Base-by-base conservation (phyloP, 2,888 invertebrate species). In the Melolontha melolontha region DNA sequence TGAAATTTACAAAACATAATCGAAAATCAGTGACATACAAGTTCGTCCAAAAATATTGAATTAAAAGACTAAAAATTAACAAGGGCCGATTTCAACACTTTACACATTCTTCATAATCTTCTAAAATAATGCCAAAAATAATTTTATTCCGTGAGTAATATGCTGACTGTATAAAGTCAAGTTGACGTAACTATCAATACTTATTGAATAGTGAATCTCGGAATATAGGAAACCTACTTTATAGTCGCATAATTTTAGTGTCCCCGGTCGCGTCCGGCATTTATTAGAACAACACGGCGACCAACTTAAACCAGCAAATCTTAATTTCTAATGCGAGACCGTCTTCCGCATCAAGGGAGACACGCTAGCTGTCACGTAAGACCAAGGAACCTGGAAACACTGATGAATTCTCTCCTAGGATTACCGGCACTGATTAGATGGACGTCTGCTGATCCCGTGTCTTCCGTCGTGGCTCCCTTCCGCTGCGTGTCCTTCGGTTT, bases 341-440 rank as follows among this genome's bases (percentile, higher is more conserved):
- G 47, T 47, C 47, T 47, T 47, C 14, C 47, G 47, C 55, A 55
- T 55, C 40, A 12, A 40, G 40, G 40, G 55, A 16, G 55, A 55
- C 55, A 55, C 55, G 55, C 55, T 40, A 55, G n/a, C 55, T 55
- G 55, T 55, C 55, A 55, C 55, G 55, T 39, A 41, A 55, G 40
- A 17, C 39, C 8, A 41, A 34, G 40, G 55, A 47, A 39, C 39
- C 55, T 17, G 40, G 55, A 34, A 47, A 47, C 47, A 8, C 47
- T 47, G 47, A 47, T 47, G 47, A 55, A 55, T 55, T 39, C 55
- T 55, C 55, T 51, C 55, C 17, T 16, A 55, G 55, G 55, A 55
- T 55, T 55, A 55, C 55, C 40, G 40, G 39, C 47, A 16, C 39
- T 55, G 55, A 55, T 55, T 55, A 55, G 55, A 55, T 55, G 55